Conservation (phyloP, 2,888 invertebrate genomes). For the Axea sp. region DNA sequence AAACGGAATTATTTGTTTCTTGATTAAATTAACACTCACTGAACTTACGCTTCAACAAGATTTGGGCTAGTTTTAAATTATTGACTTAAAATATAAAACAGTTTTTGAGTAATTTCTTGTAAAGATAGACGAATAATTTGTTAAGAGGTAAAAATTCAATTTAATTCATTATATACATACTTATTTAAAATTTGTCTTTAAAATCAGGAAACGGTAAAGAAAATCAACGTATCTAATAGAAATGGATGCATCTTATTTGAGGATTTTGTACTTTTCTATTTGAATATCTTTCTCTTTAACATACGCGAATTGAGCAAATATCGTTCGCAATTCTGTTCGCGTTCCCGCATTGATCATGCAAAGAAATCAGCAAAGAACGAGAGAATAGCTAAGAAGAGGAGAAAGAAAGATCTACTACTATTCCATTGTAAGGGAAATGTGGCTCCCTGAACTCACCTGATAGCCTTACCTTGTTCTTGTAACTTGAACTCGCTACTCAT, state of each 20-base stretch:
- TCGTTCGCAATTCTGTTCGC: constrained; percentile 60
- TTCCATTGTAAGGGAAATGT: constrained; percentile 30
- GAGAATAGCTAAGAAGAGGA: constrained; percentile 19
- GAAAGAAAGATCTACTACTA: constrained; percentile 36
- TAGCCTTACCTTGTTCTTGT: constrained; percentile 25
- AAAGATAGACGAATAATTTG: constrained; percentile 34
- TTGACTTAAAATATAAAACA: constrained; percentile 33
- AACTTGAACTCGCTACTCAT: constrained; percentile 38
- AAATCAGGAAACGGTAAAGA: constrained; percentile 28
- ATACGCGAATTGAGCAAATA: constrained; percentile 35
- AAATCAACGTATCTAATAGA: constrained; percentile 30
- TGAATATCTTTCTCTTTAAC: constrained; percentile 13
- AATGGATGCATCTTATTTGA: constrained; percentile 39
- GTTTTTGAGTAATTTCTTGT: constrained; percentile 30
- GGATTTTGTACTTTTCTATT: constrained; percentile 20
- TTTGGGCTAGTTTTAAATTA: constrained; percentile 38
- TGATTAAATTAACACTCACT: constrained; percentile 33
- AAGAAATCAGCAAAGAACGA: constrained; percentile 60
- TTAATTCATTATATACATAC: constrained; percentile 23
- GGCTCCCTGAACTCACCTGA: constrained; percentile 41
- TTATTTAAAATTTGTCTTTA: too few relatives aligned
- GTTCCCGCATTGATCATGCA: constrained; percentile 60
- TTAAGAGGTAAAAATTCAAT: constrained; percentile 25
- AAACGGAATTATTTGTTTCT: constrained; percentile 14
- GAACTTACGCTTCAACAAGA: constrained; percentile 20